Evolutionary conservation across 37 sponge, comb jelly and placozoan species (phyloP), one percentile per base, ranked within the genome.

Genomic region (Halisarca cf. caerulea): DNA sequence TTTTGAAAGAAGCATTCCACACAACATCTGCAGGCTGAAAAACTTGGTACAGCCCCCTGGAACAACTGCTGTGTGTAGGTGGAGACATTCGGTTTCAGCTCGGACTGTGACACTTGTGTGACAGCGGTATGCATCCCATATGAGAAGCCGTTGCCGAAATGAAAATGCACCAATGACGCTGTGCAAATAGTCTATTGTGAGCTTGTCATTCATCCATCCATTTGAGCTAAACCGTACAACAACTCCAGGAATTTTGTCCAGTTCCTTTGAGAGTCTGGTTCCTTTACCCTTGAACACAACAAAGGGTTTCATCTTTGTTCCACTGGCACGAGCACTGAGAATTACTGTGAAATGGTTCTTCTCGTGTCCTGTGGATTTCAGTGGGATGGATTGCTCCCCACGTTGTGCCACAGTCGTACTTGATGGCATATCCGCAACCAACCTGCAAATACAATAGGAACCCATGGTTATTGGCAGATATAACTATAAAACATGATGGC

Each of bases 271-370:
- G n/a, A 18, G 40, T 38, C 59, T 85, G 2, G 70, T 24, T 0
- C 92, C 5, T 21, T 81, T 82, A 25, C 93, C 88, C 60, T 90
- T 93, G 71, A 93, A 90, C 24, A 93, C 86, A 25, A 89, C 73
- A 53, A 53, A 86, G 0, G 90, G 93, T 33, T 78, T 84, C 38
- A 86, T 53, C 59, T 90, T 93, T 2, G 44, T 71, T 2, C 94
- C 88, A 59, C 82, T 80, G 23, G 90, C 90, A 44, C 59, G 64
- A 32, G 92, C 92, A 34, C 83, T 35, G 34, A 91, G 83, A n/a
- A 45, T 24, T 0, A 93, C 90, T 33, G 93, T 93, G 32, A 90
- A 77, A 0, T 80, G 54, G 9, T 47, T 37, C 66, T 93, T 90
- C 18, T 93, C 93, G 55, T 90, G 90, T 1, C 90, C 93, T 0